Conservation (phyloP, 2,797 vertebrate species). For the Microcaecilia unicolor region DNA sequence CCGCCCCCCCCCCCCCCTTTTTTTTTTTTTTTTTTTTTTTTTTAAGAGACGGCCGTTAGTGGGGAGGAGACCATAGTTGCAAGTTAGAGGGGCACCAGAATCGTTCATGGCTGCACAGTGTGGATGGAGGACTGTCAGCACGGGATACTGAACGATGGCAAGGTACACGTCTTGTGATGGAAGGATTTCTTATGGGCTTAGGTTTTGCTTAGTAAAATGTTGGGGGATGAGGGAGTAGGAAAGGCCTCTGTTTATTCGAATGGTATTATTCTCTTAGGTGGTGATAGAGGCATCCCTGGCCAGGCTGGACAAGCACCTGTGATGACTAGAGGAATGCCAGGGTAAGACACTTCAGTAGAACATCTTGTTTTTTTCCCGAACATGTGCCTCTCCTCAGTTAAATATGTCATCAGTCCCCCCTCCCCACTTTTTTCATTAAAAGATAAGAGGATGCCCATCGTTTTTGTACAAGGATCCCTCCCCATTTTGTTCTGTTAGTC, state of each 20-base stretch:
- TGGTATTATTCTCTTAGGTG: conserved; percentile 40
- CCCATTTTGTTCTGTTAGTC: neutral
- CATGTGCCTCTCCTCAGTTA: neutral
- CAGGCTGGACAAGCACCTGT: conserved; percentile 64
- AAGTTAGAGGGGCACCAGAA: conserved; percentile 74
- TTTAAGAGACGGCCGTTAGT: conserved; percentile 71
- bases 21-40: too few species aligned
- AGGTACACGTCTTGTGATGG: conserved; percentile 28
- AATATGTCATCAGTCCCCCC: too few species aligned
- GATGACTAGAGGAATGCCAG: conserved; percentile 66
- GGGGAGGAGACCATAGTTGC: conserved; percentile 66
- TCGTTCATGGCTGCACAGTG: conserved; percentile 41
- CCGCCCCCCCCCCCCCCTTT: too few species aligned
- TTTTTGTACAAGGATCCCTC: neutral
- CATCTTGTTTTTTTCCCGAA: too few species aligned
- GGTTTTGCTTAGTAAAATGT: too few species aligned
- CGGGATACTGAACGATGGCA: conserved; percentile 50
- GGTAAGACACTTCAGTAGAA: conserved; percentile 50
- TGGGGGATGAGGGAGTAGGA: too few species aligned
- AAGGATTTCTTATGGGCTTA: neutral
- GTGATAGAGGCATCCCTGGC: conserved; percentile 60
- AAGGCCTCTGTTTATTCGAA: neutral
- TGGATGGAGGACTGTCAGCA: conserved; percentile 32
- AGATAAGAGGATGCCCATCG: neutral
- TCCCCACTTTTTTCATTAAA: neutral